Base-by-base conservation (phyloP, 2,113 vertebrate genomes). In the Regulus satrapa region DNA sequence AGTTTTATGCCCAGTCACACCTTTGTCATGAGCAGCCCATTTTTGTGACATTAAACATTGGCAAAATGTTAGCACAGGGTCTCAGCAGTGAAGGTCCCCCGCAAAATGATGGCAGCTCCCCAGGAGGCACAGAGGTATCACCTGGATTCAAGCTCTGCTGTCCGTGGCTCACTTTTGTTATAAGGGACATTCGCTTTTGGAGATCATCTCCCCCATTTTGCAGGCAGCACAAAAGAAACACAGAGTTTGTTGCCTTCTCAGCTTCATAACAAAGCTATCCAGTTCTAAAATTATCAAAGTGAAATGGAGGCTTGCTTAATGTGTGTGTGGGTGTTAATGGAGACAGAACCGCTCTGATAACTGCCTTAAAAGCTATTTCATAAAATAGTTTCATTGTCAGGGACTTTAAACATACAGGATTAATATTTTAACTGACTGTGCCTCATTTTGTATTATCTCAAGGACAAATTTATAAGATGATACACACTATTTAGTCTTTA, bases 301-400 rank as follows among this genome's bases (percentile, higher is more conserved):
- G 94, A 94, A 96, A 94, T 73, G 43, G 87, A 97, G 88, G 86
- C 56, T 97, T 91, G 59, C 46, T 73, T 95, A 96, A 92, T 20
- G 7, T 34, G 54, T 51, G 64, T 93, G 67, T 91, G 85, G 82
- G 76, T 81, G 85, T 92, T 88, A 94, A 94, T 74, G 66, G 95
- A 84, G 88, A 96, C 73, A 94, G 93, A 95, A 89, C 31, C 8
- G 6, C 87, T 96, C 90, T 94, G 69, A 24, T 76, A 77, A 95
- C 87, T 73, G 74, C 86, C 92, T 96, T 82, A 92, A 81, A 85
- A 91, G 55, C 94, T 94, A 67, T 93, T 96, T 95, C 84, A 81
- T 92, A 86, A 91, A 96, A 94, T 81, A 93, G 79, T 95, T 93
- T 94, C 92, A 84, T 85, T 94, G 92, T 83, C 87, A 89, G 69